A percentile compares a stretch with the other conserved stretches of the same genome.
These are phyloP conservation scores for Gerris lacustris DNA, from an alignment of 2,888 invertebrate genomes.

Conservation along the genomic window DNA sequence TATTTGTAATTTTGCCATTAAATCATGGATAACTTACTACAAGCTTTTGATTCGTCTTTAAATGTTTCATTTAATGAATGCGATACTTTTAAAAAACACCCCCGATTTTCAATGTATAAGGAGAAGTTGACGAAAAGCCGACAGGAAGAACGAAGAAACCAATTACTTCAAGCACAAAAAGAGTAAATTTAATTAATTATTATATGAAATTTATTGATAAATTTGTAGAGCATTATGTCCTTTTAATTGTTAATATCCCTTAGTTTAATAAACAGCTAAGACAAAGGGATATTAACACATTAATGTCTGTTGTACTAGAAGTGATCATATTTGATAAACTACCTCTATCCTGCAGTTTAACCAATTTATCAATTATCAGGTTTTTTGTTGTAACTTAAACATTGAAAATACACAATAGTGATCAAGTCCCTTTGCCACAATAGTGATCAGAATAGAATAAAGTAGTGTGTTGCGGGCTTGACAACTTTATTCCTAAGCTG, in stretches of 20 bases:
- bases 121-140: not conserved
- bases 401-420: too few species aligned
- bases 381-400: constrained; percentile 5
- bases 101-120: constrained; percentile 22
- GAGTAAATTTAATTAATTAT: constrained; percentile 37
- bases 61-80: constrained; percentile 21
- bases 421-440: too few species aligned
- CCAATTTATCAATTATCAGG: constrained; percentile 5
- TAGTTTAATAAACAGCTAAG: too few species aligned
- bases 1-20: not conserved
- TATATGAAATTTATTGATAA: too few species aligned
- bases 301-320: not conserved
- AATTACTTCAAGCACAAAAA: constrained; percentile 47
- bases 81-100: constrained; percentile 21
- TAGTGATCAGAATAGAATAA: too few species aligned
- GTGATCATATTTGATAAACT: not conserved
- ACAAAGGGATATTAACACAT: too few species aligned
- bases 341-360: not conserved
- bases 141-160: constrained; percentile 45
- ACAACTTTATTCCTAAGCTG: too few species aligned
- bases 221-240: too few species aligned
- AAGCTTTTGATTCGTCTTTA: constrained; percentile 17
- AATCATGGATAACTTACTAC: constrained; percentile 19
- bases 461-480: too few species aligned
- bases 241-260: too few species aligned